These are phyloP conservation scores for Amphilophus citrinellus DNA, from an alignment of 2,113 vertebrate genomes.

Conservation along the genomic window DNA sequence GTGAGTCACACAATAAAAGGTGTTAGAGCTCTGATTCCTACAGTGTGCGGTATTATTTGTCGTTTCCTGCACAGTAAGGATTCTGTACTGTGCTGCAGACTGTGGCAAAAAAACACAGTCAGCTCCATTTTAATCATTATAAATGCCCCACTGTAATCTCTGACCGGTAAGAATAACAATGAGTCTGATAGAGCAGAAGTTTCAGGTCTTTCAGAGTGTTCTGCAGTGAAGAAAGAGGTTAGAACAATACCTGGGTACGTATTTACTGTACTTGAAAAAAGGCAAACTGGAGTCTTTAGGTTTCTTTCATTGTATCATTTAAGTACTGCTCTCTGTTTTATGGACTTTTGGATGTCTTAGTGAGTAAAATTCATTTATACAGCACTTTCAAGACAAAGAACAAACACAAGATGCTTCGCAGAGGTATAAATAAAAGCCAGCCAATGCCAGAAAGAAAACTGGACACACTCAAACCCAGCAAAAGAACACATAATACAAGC, in stretches of 20 bases:
- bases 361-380: neutral
- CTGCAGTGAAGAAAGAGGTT: neutral
- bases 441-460: neutral
- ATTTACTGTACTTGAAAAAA: too few species aligned
- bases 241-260: neutral
- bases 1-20: conserved; percentile 27
- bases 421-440: neutral
- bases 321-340: neutral
- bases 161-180: neutral
- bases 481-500: neutral
- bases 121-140: neutral
- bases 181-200: neutral
- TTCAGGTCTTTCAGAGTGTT: neutral
- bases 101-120: neutral
- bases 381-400: too few species aligned
- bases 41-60: neutral
- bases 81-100: neutral
- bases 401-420: neutral
- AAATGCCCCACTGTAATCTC: neutral
- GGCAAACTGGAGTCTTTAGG: neutral
- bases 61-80: neutral
- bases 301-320: neutral
- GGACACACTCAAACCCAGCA: neutral
- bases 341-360: neutral
- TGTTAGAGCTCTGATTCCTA: neutral